Conservation (phyloP, 2,797 vertebrate species). For the Toxotes lorentzi region DNA sequence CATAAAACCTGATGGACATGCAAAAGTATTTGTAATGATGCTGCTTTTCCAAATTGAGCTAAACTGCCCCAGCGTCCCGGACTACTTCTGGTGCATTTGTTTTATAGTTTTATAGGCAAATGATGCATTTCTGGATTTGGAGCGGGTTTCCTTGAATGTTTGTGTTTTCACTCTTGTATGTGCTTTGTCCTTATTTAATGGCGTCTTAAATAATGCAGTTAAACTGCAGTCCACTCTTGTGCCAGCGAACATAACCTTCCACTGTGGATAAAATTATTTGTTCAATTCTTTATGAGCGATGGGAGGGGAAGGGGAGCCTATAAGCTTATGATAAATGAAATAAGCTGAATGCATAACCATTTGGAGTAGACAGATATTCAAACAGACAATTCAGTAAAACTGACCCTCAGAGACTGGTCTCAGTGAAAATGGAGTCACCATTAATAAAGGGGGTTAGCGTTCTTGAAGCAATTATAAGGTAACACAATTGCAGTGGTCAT, state of each 20-base stretch:
- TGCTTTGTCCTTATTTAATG: conserved; percentile 44
- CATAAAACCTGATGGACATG: background rate
- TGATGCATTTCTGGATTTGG: background rate
- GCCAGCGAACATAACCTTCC: conserved; percentile 46
- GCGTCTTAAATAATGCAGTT: conserved; percentile 63
- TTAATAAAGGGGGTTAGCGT: conserved; percentile 61
- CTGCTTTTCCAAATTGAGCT: background rate
- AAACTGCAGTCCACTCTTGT: conserved; percentile 39
- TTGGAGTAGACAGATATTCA: conserved; percentile 62
- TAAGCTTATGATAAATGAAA: conserved; percentile 68
- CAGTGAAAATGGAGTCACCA: conserved; percentile 48
- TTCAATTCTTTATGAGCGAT: conserved; percentile 69
- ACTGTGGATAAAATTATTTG: conserved; percentile 64
- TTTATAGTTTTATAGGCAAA: background rate
- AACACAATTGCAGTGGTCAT: conserved; percentile 58
- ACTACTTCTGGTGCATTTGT: background rate
- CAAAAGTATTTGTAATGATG: background rate
- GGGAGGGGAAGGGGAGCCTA: conserved; percentile 49
- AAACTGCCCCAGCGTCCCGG: background rate
- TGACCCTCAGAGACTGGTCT: conserved; percentile 57
- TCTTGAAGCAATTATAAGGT: conserved; percentile 65
- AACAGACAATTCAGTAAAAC: conserved; percentile 68
- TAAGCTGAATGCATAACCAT: conserved; percentile 67
- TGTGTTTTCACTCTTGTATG: background rate
- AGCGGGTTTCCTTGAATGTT: background rate